Evolutionary conservation across 2,888 invertebrate species (phyloP).

Genomic region (Ophonus ardosiacus): DNA sequence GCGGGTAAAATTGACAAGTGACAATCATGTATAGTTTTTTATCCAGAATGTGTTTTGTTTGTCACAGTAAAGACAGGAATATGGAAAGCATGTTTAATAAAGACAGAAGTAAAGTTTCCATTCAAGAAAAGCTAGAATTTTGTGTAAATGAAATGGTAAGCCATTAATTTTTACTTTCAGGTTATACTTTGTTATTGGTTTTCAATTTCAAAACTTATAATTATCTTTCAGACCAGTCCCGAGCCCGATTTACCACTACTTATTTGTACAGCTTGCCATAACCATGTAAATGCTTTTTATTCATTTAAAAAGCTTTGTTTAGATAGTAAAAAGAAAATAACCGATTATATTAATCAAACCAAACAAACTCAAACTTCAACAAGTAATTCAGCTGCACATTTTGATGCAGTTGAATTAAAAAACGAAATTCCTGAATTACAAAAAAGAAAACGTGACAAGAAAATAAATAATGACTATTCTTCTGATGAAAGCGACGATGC

Average conservation of each 20-base stretch:
- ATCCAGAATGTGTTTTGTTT: conserved; percentile 43
- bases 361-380: conserved; percentile 9
- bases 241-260: conserved; percentile 26
- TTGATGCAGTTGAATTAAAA: conserved; percentile 5
- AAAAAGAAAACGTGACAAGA: conserved; percentile 3
- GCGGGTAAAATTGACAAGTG: conserved; percentile 47
- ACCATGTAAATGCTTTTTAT: conserved; percentile 32
- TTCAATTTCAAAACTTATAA: conserved; percentile 5
- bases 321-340: conserved; percentile 45
- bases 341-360: conserved; percentile 10
- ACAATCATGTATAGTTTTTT: conserved; percentile 43
- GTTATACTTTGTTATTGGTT: conserved; percentile 27
- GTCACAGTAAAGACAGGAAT: conserved; percentile 39
- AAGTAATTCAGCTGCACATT: neutral
- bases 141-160: conserved; percentile 38
- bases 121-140: conserved; percentile 40
- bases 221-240: conserved; percentile 11
- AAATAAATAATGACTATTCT: neutral
- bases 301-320: conserved; percentile 28
- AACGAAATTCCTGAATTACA: neutral
- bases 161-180: conserved; percentile 16
- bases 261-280: conserved; percentile 30
- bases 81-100: conserved; percentile 44
- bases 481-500: conserved; percentile 18
- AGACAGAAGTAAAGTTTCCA: conserved; percentile 42